These are phyloP conservation scores for Plecturocebus donacophilus DNA, from an alignment of 2,113 vertebrate genomes.

Conservation along the genomic window DNA sequence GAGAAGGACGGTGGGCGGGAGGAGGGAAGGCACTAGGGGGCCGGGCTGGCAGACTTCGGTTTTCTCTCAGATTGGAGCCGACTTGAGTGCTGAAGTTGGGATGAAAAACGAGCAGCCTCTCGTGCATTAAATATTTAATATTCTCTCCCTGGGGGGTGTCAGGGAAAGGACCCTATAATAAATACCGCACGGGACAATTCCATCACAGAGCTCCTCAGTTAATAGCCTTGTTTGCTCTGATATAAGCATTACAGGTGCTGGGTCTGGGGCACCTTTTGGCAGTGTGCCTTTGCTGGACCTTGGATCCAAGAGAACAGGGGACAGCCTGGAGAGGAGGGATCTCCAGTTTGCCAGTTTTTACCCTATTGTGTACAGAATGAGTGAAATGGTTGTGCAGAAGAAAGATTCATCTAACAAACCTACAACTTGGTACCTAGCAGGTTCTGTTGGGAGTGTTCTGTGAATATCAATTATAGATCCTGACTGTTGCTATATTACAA, in stretches of 20 bases:
- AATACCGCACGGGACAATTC: slow-evolving; percentile 87
- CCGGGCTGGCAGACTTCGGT: slow-evolving; percentile 65
- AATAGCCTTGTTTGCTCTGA: slow-evolving; percentile 89
- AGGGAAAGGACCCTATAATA: slow-evolving; percentile 89
- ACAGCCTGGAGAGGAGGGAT: slow-evolving; percentile 18
- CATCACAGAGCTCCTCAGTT: slow-evolving; percentile 87
- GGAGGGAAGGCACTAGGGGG: neutral
- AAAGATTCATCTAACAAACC: neutral
- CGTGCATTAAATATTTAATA: slow-evolving; percentile 91
- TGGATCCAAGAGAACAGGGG: neutral
- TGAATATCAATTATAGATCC: neutral
- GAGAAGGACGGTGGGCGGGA: neutral
- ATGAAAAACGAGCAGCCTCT: slow-evolving; percentile 88
- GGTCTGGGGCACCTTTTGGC: slow-evolving; percentile 70
- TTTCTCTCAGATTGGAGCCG: slow-evolving; percentile 81
- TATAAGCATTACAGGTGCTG: slow-evolving; percentile 83
- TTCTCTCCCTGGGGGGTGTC: slow-evolving; percentile 90
- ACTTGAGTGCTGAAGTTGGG: slow-evolving; percentile 85
- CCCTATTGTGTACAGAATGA: neutral
- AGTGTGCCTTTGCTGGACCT: slow-evolving; percentile 50
- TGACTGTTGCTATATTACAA: neutral
- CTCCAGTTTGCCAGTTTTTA: slow-evolving; percentile 33
- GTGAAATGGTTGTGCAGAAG: neutral
- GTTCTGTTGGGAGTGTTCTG: neutral
- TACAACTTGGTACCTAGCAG: neutral